These are phyloP conservation scores for Hyperopisus bebe DNA, from an alignment of 2,113 vertebrate genomes.

Conservation along the genomic window DNA sequence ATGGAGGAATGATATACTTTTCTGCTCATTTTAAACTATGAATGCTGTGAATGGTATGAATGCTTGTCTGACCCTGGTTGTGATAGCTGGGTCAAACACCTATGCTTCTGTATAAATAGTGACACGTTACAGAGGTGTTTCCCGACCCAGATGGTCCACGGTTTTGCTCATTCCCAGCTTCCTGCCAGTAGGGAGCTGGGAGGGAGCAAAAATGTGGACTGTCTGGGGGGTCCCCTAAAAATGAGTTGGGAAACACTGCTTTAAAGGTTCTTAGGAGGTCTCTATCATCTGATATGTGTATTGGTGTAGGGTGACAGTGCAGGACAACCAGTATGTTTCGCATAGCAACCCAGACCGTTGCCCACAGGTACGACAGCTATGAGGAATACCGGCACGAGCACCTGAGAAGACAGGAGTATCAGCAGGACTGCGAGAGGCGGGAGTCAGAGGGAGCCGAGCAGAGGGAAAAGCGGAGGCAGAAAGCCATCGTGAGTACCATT, in stretches of 20 bases:
- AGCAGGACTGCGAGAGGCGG: slow-evolving; percentile 82
- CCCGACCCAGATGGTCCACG: background rate
- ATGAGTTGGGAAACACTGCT: background rate
- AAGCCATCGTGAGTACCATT: slow-evolving; percentile 85
- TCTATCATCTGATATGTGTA: background rate
- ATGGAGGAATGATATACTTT: background rate
- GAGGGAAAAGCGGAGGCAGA: slow-evolving; percentile 83
- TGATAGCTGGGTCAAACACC: background rate
- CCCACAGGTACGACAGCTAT: slow-evolving; percentile 91
- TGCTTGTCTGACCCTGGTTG: background rate
- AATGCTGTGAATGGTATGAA: background rate
- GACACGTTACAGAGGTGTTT: background rate
- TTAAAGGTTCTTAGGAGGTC: background rate
- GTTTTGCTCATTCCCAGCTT: background rate
- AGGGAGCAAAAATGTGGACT: background rate
- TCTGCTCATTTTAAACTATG: background rate
- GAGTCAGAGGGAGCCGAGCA: slow-evolving; percentile 92
- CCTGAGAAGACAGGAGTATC: slow-evolving; percentile 91
- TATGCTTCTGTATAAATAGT: background rate
- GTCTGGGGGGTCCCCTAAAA: background rate
- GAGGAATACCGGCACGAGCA: slow-evolving; percentile 94
- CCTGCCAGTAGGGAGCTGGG: background rate
- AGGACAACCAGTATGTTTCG: background rate
- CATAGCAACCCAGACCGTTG: background rate
- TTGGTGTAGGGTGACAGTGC: background rate